These are phyloP conservation scores for Semnopithecus entellus DNA, from an alignment of 2,113 vertebrate species.

Conservation along the genomic window DNA sequence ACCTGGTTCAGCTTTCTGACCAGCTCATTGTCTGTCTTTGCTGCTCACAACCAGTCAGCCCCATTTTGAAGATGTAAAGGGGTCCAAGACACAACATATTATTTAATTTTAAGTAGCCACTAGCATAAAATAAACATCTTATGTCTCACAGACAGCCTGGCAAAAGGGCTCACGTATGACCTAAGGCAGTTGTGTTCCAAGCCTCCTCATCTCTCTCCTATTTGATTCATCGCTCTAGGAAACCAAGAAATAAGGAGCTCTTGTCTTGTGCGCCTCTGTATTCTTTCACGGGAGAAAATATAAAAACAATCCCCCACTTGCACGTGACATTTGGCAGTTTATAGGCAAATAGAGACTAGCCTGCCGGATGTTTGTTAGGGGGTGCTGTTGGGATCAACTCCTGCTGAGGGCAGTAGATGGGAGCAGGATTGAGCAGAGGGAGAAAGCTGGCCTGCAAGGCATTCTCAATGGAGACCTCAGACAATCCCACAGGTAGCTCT, in stretches of 20 bases:
- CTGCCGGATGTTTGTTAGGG: no score
- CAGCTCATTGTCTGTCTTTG: background rate
- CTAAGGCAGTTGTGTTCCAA: background rate
- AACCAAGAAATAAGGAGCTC: background rate
- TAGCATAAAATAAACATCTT: background rate
- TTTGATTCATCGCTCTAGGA: background rate
- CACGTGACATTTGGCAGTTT: background rate
- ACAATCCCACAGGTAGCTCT: no score
- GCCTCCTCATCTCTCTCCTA: no score
- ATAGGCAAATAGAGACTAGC: background rate
- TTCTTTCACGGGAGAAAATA: background rate
- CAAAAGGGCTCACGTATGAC: background rate
- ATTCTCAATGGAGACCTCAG: no score
- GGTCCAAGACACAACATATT: background rate
- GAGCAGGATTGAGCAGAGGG: no score
- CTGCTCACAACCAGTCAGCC: background rate
- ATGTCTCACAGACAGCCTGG: fast-evolving
- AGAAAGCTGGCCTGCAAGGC: no score
- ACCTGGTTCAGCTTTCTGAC: background rate
- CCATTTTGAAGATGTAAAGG: background rate
- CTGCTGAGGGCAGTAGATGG: no score
- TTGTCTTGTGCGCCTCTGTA: background rate
- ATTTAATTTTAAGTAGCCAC: background rate
- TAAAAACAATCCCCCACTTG: background rate
- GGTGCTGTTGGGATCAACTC: no score